Evolutionary conservation across 2,797 vertebrate species (phyloP).

Genomic region (Lophura swinhoii): DNA sequence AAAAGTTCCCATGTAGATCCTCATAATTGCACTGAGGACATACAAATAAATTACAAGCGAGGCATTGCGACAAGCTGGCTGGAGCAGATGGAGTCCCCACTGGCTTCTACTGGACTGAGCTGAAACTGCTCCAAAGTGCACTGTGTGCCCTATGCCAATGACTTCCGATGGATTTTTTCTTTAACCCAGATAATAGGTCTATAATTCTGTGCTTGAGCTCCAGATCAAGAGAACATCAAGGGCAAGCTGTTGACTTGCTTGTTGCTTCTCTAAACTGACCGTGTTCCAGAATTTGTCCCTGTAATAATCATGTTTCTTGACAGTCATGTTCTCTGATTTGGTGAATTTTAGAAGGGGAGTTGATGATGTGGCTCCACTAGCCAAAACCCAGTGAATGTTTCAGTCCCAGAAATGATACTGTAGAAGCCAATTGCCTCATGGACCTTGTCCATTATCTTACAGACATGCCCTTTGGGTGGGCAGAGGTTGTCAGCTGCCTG

Average conservation of each 20-base stretch:
- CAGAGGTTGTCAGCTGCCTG: neutral
- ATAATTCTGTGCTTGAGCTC: neutral
- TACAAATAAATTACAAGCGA: neutral
- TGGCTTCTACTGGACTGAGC: neutral
- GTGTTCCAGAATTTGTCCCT: neutral
- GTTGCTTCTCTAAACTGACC: neutral
- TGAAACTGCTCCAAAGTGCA: neutral
- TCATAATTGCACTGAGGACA: rapidly evolving
- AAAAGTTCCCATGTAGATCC: neutral
- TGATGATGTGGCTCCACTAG: neutral
- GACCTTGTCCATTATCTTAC: neutral
- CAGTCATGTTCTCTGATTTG: neutral
- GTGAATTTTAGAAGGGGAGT: neutral
- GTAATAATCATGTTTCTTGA: rapidly evolving
- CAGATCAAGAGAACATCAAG: neutral
- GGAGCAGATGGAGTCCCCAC: constrained; percentile 50
- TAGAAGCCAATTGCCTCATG: neutral
- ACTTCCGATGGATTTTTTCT: constrained; percentile 19
- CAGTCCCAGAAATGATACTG: neutral
- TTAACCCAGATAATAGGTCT: neutral
- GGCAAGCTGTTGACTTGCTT: neutral
- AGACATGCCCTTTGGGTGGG: neutral
- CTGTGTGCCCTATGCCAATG: rapidly evolving
- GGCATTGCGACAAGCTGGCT: neutral
- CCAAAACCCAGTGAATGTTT: neutral